phyloP scores from a whole-genome alignment of 2,797 vertebrate genomes.

The Lepus townsendii region DNA sequence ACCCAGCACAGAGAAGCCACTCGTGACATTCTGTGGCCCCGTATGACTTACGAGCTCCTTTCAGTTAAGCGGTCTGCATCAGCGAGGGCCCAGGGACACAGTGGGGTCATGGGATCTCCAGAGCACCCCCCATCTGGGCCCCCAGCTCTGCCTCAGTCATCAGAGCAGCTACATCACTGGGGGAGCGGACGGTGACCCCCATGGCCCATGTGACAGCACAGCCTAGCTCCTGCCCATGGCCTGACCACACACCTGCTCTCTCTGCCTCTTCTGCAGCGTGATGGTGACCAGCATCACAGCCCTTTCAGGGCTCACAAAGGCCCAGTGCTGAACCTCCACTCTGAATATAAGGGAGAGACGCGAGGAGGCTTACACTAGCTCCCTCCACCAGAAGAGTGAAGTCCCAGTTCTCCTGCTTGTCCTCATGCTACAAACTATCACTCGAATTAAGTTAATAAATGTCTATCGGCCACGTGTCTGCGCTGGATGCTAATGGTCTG shows the following conservation, averaged over 20 bases:
- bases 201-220: accelerated
- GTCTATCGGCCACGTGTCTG: not conserved
- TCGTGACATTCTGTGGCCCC: not conserved
- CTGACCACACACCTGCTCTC: not conserved
- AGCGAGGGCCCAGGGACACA: not conserved
- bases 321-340: not conserved
- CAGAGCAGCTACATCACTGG: not conserved
- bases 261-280: not conserved
- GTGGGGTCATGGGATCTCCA: no score
- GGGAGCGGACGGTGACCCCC: not conserved
- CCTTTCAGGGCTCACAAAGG: not conserved
- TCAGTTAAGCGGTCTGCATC: not conserved
- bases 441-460: not conserved
- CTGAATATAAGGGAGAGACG: not conserved
- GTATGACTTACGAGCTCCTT: not conserved
- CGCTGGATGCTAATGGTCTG: not conserved
- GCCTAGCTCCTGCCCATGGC: not conserved
- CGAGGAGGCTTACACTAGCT: no score
- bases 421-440: not conserved
- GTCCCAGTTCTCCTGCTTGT: not conserved
- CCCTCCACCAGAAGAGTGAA: not conserved
- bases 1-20: not conserved
- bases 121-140: not conserved
- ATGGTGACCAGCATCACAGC: not conserved
- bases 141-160: no score